Evolutionary conservation across 2,797 vertebrate species (phyloP).

Genomic region (Sebastolobus alascanus): DNA sequence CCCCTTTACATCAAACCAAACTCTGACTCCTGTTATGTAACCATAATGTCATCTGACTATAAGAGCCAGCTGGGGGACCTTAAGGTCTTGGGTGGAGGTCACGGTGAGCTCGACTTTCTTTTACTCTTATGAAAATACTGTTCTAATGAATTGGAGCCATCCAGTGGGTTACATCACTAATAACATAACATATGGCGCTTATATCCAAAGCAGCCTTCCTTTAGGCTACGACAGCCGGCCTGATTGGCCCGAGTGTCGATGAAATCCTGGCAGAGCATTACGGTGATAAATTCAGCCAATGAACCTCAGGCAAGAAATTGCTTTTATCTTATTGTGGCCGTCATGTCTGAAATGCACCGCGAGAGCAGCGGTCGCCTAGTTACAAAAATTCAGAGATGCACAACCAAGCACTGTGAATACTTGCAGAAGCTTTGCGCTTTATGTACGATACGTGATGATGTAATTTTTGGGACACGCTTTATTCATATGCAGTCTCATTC

Average conservation of each 20-base stretch:
- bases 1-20: not conserved
- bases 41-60: constrained; percentile 22
- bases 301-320: not conserved
- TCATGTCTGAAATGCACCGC: too few species aligned
- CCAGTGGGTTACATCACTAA: constrained; percentile 31
- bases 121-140: constrained; percentile 27
- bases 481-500: not conserved
- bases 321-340: too few species aligned
- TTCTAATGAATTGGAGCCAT: not conserved
- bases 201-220: not conserved
- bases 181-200: constrained; percentile 28
- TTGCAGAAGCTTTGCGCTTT: too few species aligned
- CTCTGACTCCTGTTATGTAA: constrained; percentile 31
- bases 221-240: not conserved
- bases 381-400: too few species aligned
- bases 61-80: not conserved
- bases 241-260: not conserved
- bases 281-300: not conserved
- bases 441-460: too few species aligned
- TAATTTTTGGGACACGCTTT: too few species aligned
- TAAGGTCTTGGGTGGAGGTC: not conserved
- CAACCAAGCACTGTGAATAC: too few species aligned
- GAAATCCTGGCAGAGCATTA: constrained; percentile 17
- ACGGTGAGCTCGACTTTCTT: not conserved
- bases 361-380: too few species aligned